Evolutionary conservation across 2,113 vertebrate genomes (phyloP), one percentile per base, ranked within the genome.

Genomic region (Hydrochoerus hydrochaeris): DNA sequence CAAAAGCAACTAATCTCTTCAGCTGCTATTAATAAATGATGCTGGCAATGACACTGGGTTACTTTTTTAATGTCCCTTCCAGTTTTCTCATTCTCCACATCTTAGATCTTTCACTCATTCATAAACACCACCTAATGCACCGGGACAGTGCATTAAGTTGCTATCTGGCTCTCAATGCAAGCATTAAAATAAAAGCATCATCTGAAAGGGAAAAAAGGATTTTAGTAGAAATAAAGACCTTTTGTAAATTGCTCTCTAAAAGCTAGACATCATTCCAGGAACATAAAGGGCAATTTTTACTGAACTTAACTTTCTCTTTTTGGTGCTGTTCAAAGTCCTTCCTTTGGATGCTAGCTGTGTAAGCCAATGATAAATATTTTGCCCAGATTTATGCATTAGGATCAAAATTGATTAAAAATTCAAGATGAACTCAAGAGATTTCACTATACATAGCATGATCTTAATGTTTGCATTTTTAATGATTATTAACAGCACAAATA

Each of bases 351-450:
- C 88, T 84, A 88, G 86, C 52, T 17, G 52, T 78, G 80, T 5
- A 97, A 90, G 28, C 24, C 86, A 95, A 17, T 28, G 91, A 85
- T 91, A 71, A 95, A 96, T 95, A 96, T 67, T 38, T 52, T 92
- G 58, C 26, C 84, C 97, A 96, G 78, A 89, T 93, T 86, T 78
- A 95, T 94, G 93, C 5, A 44, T 95, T 95, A 95, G 60, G 98
- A 95, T 88, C 89, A 62, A 85, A 20, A 86, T 77, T 2, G 28
- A 71, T 98, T 96, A 96, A 81, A 93, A 84, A 83, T 80, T 81
- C 96, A 60, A 93, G 80, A 96, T 97, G 97, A 96, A 52, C 95
- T 97, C 96, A 98, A 96, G 67, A 97, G 49, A 96, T 95, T 97
- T 97, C 97, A 96, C 69, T 97, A 83, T 86, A 92, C 84, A 80